Percentiles rank a stretch among this genome's conserved stretches.
Conservation (phyloP, 1,140 invertebrate species). For the Hypothenemus hampei region DNA sequence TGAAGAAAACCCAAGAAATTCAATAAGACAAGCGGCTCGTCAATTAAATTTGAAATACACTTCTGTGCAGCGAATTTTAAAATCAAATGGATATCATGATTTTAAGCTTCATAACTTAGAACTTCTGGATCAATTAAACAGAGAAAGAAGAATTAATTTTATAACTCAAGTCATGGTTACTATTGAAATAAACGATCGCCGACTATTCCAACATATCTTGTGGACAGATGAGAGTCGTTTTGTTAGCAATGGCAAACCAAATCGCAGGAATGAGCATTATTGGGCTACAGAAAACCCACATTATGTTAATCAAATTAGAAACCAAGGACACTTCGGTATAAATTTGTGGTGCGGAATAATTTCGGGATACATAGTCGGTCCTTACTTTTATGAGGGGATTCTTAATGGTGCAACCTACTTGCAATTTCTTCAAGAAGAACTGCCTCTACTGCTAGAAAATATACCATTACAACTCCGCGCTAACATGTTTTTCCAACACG, state of each 20-base stretch:
- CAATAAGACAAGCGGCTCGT: not conserved
- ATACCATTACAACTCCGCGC: not conserved
- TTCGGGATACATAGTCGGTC: not conserved
- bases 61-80: not conserved
- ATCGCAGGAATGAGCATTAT: not conserved
- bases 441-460: not conserved
- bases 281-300: conserved; percentile 1
- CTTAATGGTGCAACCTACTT: not conserved
- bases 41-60: not conserved
- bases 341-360: conserved; percentile 4
- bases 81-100: not conserved
- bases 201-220: not conserved
- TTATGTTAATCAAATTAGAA: not conserved
- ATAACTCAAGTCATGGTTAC: not conserved
- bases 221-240: conserved; percentile 1
- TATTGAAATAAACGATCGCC: not conserved
- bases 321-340: not conserved
- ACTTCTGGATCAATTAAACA: not conserved
- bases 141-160: not conserved
- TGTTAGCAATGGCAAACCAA: not conserved
- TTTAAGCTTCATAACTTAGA: conserved; percentile 5
- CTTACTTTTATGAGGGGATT: conserved; percentile 1
- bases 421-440: conserved; percentile 1
- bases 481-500: conserved; percentile 5
- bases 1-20: not conserved